Evolutionary conservation across 2,888 invertebrate genomes (phyloP), one percentile per base, ranked within the genome.

Genomic region (Myathropa florea): DNA sequence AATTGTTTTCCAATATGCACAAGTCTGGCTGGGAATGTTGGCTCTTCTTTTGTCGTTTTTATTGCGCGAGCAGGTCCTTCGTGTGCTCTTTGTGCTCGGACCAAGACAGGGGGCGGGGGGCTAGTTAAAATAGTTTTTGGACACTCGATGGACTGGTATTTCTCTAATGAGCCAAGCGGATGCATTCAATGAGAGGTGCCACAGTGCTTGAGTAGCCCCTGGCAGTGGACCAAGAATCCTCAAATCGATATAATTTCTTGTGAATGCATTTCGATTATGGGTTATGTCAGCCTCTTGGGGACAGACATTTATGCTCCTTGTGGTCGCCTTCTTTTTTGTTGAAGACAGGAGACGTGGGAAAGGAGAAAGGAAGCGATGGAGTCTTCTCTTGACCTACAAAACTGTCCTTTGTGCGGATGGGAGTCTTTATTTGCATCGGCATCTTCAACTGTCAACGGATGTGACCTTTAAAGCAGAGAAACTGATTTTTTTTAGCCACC

Each of bases 1-100:
- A 80, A 72, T 73, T 63, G 67, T 73, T 80, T 72, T 80, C 80
- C 80, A 80, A 80, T 80, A 71, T 64, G 57, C 57, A n/a, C 23
- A 12, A 75, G 28, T 12, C 3, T 18, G 18, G 21, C 12, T 18
- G 36, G 63, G 63, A 78, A 65, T 55, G 60, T 80, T 61, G 72
- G 61, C 30, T 39, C 26, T 61, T 67, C 60, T 46, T 23, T 36
- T 36, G 24, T 23, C 14, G 57, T 61, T 72, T 80, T 73, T 72
- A 60, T 60, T 65, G 60, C 55, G 64, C 64, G 33, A 33, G 10
- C 36, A 57, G 71, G 70, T n/a, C n/a, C n/a, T n/a, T n/a, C n/a
- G n/a, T n/a, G n/a, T n/a, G n/a, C n/a, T n/a, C n/a, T n/a, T n/a
- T n/a, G n/a, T n/a, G n/a, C n/a, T n/a, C n/a, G n/a, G n/a, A n/a